A percentile compares a stretch with the other conserved stretches of the same genome.
phyloP scores from a whole-genome alignment of 2,797 vertebrate species.

The Anabacerthia variegaticeps region DNA sequence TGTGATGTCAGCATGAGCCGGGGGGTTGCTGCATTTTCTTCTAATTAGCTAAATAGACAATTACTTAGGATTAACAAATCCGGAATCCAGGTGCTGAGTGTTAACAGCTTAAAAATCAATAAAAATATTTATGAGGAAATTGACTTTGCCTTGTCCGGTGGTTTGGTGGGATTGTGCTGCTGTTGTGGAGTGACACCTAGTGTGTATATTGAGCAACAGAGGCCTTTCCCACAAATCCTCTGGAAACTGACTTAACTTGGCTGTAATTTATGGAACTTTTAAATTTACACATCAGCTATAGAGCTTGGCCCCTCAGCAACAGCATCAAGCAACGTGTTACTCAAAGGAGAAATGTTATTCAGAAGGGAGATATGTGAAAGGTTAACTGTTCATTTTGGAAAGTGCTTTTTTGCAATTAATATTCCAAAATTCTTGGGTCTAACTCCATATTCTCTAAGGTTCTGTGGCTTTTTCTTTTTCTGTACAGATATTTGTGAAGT shows the following conservation, averaged over 20 bases:
- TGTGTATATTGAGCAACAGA: neutral
- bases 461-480: neutral
- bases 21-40: neutral
- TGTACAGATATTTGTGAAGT: neutral
- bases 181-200: slow-evolving; percentile 65
- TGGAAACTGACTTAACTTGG: neutral
- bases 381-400: neutral
- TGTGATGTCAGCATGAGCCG: neutral
- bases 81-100: neutral
- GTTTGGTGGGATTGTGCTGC: neutral
- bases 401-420: neutral
- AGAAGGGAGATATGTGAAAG: neutral
- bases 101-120: slow-evolving; percentile 9
- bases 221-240: neutral
- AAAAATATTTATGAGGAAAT: neutral
- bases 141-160: neutral
- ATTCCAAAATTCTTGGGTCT: neutral
- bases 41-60: slow-evolving; percentile 49
- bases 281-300: neutral
- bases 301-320: neutral
- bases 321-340: fast-evolving
- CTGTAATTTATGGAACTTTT: neutral
- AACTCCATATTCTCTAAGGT: neutral
- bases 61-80: slow-evolving; percentile 2
- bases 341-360: neutral